Evolutionary conservation across 2,888 invertebrate genomes (phyloP), one percentile per base, ranked within the genome.

Genomic region (Neoaliturus tenellus): DNA sequence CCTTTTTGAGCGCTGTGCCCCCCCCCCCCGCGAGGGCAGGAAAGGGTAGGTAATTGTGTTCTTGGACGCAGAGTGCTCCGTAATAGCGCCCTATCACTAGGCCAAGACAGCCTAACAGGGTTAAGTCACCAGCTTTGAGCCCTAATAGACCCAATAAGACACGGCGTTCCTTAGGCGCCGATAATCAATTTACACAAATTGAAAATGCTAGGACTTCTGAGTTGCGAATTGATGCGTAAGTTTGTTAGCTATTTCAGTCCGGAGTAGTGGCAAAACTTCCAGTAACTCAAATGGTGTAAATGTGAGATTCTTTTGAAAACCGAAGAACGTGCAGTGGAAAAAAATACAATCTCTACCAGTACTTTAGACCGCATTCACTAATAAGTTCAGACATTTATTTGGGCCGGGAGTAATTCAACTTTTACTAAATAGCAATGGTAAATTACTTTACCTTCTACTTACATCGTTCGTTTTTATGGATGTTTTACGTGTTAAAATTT

Each of bases 41-140:
- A 69, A 35, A 51, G 81, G 81, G 69, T 75, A 25, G 73, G 28
- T 71, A 71, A 71, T 71, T 71, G 71, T 71, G 71, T 71, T 71
- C 71, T 71, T 71, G 71, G 33, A 39, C 71, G 71, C 39, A 41
- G 81, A 81, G 67, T 67, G 41, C 81, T 48, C 25, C 3, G 67
- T 69, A 48, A 67, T 81, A 44, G 69, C 51, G 48, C 28, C 69
- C 28, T 44, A n/a, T 67, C 58, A 81, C 67, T 81, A 41, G 81
- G 81, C 48, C 71, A 81, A 69, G 69, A 75, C 44, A 44, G 44
- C 14, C 23, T 75, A 75, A 75, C 73, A 28, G 8, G 41, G 73
- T 75, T 75, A 75, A 25, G 39, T 44, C 73, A 14, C 73, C 41
- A 31, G 73, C 73, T 75, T 75, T 75, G 73, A 75, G 69, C 73